Percentiles rank a stretch among this genome's conserved stretches.
Conservation (phyloP, 2,888 invertebrate genomes). For the Timandra comae region DNA sequence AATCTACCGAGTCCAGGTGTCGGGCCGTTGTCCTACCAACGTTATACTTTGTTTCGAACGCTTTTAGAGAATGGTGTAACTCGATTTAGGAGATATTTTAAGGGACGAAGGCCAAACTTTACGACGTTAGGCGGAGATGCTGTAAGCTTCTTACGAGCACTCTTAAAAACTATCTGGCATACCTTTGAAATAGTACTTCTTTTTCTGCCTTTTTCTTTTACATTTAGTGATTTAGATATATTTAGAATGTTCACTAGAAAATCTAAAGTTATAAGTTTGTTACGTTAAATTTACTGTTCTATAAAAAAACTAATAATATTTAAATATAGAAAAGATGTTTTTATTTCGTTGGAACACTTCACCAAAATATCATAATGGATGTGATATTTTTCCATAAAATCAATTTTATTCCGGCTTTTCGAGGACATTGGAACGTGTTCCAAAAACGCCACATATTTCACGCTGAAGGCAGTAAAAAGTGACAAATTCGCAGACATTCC, state of each 20-base stretch:
- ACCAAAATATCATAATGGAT: neutral
- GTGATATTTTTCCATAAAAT: conserved; percentile 2
- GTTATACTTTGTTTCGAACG: conserved; percentile 29
- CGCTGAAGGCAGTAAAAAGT: conserved; percentile 22
- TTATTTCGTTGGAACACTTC: neutral
- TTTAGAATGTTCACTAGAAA: no score
- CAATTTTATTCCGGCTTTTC: conserved; percentile 17
- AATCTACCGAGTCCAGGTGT: conserved; percentile 51
- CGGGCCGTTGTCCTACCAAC: conserved; percentile 44
- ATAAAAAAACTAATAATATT: no score
- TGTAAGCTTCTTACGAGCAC: no score
- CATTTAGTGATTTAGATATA: no score
- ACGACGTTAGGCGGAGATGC: conserved; percentile 2
- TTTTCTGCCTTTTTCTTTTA: no score
- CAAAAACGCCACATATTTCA: conserved; percentile 14
- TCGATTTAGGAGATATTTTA: conserved; percentile 18
- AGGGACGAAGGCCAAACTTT: conserved; percentile 12
- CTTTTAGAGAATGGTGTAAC: conserved; percentile 17
- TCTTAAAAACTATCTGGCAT: no score
- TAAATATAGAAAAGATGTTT: no score
- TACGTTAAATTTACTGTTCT: no score
- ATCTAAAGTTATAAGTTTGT: no score
- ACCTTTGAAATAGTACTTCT: no score
- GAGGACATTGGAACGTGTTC: conserved; percentile 14
- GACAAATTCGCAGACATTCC: conserved; percentile 30